Evolutionary conservation across 2,113 vertebrate genomes (phyloP).

Genomic region (Tetraodon nigroviridis): DNA sequence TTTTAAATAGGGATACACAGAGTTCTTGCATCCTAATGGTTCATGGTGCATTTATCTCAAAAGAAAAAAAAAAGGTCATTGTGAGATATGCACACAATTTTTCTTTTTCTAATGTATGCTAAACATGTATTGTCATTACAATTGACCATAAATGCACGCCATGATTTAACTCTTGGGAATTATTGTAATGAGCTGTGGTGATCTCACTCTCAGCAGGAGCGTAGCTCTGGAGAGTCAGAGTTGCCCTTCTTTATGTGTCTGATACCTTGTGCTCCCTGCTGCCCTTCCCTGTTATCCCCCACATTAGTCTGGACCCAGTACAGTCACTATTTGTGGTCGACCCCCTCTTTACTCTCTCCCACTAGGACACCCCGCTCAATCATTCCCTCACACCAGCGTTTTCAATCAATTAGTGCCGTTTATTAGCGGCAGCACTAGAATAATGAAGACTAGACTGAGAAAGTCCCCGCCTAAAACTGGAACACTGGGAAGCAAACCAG

Average conservation of each 20-base stretch:
- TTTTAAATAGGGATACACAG: not conserved
- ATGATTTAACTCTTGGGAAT: slow-evolving; percentile 37
- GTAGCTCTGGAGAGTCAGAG: slow-evolving; percentile 23
- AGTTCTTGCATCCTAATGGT: slow-evolving; percentile 1
- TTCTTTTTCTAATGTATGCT: slow-evolving; percentile 12
- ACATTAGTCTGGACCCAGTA: slow-evolving; percentile 50
- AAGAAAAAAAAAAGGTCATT: slow-evolving; percentile 12
- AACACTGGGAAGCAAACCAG: slow-evolving; percentile 30
- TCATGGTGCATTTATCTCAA: slow-evolving; percentile 7
- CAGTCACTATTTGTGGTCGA: slow-evolving; percentile 43
- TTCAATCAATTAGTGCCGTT: slow-evolving; percentile 73
- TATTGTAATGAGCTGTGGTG: slow-evolving; percentile 39
- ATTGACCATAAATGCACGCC: slow-evolving; percentile 31
- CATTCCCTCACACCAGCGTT: slow-evolving; percentile 66
- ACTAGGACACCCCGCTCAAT: slow-evolving; percentile 27
- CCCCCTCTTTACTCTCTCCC: slow-evolving; percentile 31
- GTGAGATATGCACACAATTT: slow-evolving; percentile 2
- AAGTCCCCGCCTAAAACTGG: slow-evolving; percentile 53
- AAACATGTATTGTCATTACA: slow-evolving; percentile 29
- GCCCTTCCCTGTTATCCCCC: slow-evolving; percentile 18
- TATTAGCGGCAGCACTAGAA: slow-evolving; percentile 59
- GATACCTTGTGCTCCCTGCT: slow-evolving; percentile 39
- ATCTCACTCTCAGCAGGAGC: slow-evolving; percentile 38
- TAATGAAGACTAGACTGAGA: slow-evolving; percentile 58
- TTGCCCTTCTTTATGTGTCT: slow-evolving; percentile 37